These are phyloP conservation scores for Drosophila oshimai DNA, from an alignment of 1,140 invertebrate species.

Conservation along the genomic window DNA sequence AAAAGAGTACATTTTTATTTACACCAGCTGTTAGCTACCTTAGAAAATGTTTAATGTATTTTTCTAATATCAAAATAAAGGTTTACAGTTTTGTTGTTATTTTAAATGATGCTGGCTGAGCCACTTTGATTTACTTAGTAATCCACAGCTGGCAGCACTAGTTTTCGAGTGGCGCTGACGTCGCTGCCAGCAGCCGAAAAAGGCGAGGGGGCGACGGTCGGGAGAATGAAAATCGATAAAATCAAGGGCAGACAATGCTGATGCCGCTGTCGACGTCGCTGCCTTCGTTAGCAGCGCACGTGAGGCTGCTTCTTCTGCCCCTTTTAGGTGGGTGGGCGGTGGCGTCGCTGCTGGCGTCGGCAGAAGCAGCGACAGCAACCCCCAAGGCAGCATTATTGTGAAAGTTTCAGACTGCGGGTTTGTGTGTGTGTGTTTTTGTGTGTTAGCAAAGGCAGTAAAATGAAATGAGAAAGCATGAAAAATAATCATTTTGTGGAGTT, in stretches of 20 bases:
- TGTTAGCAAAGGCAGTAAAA: slow-evolving; percentile 58
- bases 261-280: slow-evolving; percentile 27
- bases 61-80: too few species aligned
- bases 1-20: too few species aligned
- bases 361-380: slow-evolving; percentile 43
- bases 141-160: slow-evolving; percentile 6
- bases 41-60: too few species aligned
- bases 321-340: slow-evolving; percentile 3
- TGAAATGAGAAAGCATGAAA: slow-evolving; percentile 75
- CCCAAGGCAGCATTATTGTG: slow-evolving; percentile 67
- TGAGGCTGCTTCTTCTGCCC: slow-evolving; percentile 42
- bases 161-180: slow-evolving; percentile 2
- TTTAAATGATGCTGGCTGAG: too few species aligned
- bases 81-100: too few species aligned
- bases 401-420: slow-evolving; percentile 48
- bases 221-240: slow-evolving; percentile 71
- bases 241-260: slow-evolving; percentile 78
- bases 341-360: neutral
- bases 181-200: slow-evolving; percentile 54
- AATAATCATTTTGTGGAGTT: slow-evolving; percentile 63
- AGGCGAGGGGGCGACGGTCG: slow-evolving; percentile 49
- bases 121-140: neutral
- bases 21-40: too few species aligned
- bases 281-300: slow-evolving; percentile 41
- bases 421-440: slow-evolving; percentile 16